phyloP scores from a whole-genome alignment of 2,888 invertebrate species.

The Agapetus fuscipes region DNA sequence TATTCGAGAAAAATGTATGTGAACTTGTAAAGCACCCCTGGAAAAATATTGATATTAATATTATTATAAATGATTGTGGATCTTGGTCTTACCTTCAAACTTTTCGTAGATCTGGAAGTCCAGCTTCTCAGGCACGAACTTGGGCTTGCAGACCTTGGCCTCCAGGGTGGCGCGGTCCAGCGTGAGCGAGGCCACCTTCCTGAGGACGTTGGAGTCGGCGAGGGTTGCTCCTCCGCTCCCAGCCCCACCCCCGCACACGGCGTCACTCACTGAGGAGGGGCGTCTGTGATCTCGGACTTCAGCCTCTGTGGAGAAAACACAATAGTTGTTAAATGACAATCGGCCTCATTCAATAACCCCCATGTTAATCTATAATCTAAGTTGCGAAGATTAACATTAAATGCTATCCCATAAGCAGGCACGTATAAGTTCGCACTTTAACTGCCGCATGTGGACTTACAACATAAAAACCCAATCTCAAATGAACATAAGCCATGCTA shows the following conservation, averaged over 20 bases:
- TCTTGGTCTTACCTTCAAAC: slow-evolving; percentile 92
- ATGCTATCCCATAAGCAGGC: too few species aligned
- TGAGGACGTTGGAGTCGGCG: slow-evolving; percentile 60
- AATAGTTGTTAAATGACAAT: background rate
- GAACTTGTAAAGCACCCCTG: too few species aligned
- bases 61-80: too few species aligned
- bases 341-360: background rate
- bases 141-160: slow-evolving; percentile 56
- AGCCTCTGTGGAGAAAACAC: slow-evolving; percentile 5
- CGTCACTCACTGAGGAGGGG: slow-evolving; percentile 45
- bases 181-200: slow-evolving; percentile 78
- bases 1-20: too few species aligned
- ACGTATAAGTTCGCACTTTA: too few species aligned
- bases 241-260: slow-evolving; percentile 30
- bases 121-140: slow-evolving; percentile 76
- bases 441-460: too few species aligned
- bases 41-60: too few species aligned
- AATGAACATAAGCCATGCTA: too few species aligned
- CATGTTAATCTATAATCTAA: too few species aligned
- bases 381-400: too few species aligned
- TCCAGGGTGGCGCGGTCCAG: slow-evolving; percentile 62
- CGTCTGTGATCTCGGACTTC: slow-evolving; percentile 27
- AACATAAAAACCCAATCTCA: too few species aligned
- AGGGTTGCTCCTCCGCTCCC: too few species aligned
- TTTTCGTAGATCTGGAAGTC: slow-evolving; percentile 82